phyloP scores from a whole-genome alignment of 2,113 vertebrate genomes.

The Carollia perspicillata region DNA sequence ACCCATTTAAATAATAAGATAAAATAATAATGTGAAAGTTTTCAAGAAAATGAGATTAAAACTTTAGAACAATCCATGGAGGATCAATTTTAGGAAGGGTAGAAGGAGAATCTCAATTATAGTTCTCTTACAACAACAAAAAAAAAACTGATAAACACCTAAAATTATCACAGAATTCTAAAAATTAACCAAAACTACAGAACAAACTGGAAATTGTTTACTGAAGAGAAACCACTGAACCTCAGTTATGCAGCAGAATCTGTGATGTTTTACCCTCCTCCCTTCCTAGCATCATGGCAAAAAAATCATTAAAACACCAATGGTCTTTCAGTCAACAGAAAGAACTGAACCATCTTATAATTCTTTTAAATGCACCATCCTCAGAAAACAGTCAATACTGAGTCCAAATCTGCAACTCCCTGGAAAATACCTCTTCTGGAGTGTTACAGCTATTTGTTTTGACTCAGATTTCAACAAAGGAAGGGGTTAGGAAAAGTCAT shows the following conservation, averaged over 20 bases:
- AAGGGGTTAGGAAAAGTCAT: neutral
- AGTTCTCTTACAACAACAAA: neutral
- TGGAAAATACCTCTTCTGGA: neutral
- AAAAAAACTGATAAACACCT: neutral
- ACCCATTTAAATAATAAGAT: neutral
- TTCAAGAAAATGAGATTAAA: neutral
- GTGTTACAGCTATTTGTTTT: neutral
- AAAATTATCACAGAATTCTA: neutral
- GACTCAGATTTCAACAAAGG: neutral
- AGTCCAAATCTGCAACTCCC: neutral
- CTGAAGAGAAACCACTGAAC: neutral
- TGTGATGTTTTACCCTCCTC: neutral
- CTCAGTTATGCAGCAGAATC: neutral
- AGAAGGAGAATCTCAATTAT: neutral
- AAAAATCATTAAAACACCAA: neutral
- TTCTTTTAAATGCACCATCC: neutral
- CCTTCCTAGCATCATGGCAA: neutral
- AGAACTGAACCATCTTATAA: neutral
- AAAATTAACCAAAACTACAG: neutral
- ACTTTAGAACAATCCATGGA: neutral
- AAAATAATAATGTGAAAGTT: neutral
- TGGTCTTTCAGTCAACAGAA: neutral
- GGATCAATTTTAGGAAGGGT: neutral
- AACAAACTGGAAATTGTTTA: neutral
- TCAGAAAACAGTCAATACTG: neutral